Evolutionary conservation across 2,888 invertebrate species (phyloP), one percentile per base, ranked within the genome.

Genomic region (Drepanosiphum platanoidis): DNA sequence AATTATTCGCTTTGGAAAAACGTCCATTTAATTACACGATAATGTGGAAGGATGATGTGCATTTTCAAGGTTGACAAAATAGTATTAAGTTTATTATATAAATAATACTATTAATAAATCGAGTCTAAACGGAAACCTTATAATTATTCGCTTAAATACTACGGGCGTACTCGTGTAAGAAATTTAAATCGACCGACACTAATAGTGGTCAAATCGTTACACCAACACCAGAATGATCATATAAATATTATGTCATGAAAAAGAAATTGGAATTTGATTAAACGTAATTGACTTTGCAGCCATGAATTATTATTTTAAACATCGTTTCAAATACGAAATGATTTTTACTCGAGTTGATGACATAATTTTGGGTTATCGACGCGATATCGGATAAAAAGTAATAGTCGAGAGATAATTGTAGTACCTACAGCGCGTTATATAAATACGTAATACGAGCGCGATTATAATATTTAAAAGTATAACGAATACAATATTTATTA

Each of bases 61-160:
- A 32, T 34, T 30, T 61, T 34, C 66, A 66, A 66, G 66, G 66
- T 66, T 18, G 13, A 66, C 34, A 64, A 64, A 61, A 64, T 64
- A 64, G 30, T n/a, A n/a, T n/a, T 64, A 32, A 64, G 2, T n/a
- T n/a, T n/a, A n/a, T n/a, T n/a, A n/a, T 64, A 64, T 30, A 64
- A 52, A 58, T n/a, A 58, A 22, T 58, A 58, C 58, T 22, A 22
- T 58, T 22, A 58, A 58, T 58, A 58, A 58, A 7, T 22, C 18
- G 22, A 58, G 11, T 8, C 3, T 7, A 18, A n/a, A 3, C 36
- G 1, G 71, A 71, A 71, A 71, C 27, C 71, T 39, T 42, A 42
- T 1, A 13, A 27, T 27, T 42, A 71, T 46, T 46, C 18, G 13
- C 46, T 46, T n/a, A n/a, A 46, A 46, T 52, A 52, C 18, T 18